Conservation (phyloP, 1,140 invertebrate genomes). For the Drosophila bocqueti region DNA sequence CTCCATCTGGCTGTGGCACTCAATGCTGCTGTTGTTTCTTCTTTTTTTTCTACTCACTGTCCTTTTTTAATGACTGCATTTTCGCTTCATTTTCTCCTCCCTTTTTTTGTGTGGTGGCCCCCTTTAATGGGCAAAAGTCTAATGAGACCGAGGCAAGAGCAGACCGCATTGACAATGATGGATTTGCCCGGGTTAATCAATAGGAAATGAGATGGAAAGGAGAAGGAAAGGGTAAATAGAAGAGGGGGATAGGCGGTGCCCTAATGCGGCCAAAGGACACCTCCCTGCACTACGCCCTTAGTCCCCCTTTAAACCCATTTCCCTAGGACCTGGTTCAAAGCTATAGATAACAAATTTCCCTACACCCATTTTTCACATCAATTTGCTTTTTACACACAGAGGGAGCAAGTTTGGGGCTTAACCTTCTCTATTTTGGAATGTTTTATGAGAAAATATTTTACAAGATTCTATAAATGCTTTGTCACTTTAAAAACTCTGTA, state of each 20-base stretch:
- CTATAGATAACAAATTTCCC: neutral
- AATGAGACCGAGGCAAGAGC: constrained; percentile 28
- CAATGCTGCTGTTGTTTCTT: constrained; percentile 43
- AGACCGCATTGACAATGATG: constrained; percentile 76
- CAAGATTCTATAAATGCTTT: constrained; percentile 69
- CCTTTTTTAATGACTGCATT: constrained; percentile 27
- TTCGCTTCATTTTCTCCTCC: constrained; percentile 1
- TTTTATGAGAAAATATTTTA: constrained; percentile 72
- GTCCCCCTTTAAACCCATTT: neutral
- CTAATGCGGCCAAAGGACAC: constrained; percentile 26
- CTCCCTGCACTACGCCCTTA: neutral
- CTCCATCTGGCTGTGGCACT: constrained; percentile 13
- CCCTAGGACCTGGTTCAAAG: neutral
- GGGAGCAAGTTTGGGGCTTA: constrained; percentile 1
- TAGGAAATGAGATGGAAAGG: constrained; percentile 64
- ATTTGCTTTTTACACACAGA: constrained; percentile 7
- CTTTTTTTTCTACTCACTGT: constrained; percentile 23
- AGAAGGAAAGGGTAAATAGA: neutral
- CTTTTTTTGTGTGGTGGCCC: neutral
- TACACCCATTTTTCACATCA: constrained; percentile 4
- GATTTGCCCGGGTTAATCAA: constrained; percentile 76
- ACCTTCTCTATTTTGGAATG: constrained; percentile 20
- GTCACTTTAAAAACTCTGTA: constrained; percentile 37
- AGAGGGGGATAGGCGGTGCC: neutral
- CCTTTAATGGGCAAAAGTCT: constrained; percentile 27